phyloP scores from a whole-genome alignment of 2,797 vertebrate genomes.

The Echiichthys vipera region DNA sequence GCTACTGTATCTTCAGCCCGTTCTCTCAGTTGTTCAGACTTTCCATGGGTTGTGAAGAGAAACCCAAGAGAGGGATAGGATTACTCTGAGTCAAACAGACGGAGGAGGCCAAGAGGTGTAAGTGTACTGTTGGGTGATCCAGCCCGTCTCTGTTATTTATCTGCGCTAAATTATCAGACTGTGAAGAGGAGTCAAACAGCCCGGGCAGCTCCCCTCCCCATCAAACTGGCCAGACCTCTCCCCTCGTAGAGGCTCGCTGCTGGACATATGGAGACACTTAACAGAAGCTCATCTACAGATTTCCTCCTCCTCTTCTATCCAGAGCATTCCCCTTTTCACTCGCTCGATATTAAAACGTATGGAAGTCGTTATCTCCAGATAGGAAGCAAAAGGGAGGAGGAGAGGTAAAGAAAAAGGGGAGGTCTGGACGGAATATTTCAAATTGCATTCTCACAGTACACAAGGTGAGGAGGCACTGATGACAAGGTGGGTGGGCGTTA shows the following conservation, averaged over 20 bases:
- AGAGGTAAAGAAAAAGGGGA: conserved; percentile 25
- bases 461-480: conserved; percentile 53
- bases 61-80: conserved; percentile 34
- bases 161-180: conserved; percentile 59
- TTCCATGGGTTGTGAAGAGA: conserved; percentile 50
- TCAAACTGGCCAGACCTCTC: conserved; percentile 45
- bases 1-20: conserved; percentile 48
- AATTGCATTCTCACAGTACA: conserved; percentile 47
- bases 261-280: conserved; percentile 85
- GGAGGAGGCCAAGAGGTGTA: conserved; percentile 52
- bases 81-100: conserved; percentile 55
- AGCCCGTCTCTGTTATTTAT: conserved; percentile 62
- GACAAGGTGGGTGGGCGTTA: conserved; percentile 44
- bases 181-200: conserved; percentile 57
- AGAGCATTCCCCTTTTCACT: conserved; percentile 63
- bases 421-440: conserved; percentile 54
- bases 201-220: conserved; percentile 36
- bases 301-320: conserved; percentile 72
- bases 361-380: conserved; percentile 76
- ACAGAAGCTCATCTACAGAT: conserved; percentile 85
- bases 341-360: conserved; percentile 78
- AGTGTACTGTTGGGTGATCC: conserved; percentile 57
- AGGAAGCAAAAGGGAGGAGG: conserved; percentile 48
- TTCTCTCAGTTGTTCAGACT: conserved; percentile 49
- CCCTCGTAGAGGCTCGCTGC: conserved; percentile 52